Conservation (phyloP, 30 jellyfish, hydroid and myxozoan genomes). For the Hydra vulgaris region DNA sequence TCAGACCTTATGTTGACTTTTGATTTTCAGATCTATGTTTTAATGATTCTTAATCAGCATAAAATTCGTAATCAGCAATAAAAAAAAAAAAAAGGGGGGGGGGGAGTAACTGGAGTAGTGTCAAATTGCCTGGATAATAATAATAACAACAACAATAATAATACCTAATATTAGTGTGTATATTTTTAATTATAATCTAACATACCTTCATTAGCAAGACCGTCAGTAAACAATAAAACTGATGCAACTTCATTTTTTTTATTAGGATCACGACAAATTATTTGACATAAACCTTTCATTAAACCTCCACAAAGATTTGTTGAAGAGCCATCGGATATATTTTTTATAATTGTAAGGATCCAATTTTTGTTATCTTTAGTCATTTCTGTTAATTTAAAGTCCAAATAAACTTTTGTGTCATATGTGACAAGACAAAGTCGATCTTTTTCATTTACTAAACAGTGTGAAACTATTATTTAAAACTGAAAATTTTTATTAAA, state of each 20-base stretch:
- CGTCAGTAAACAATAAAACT: slow-evolving; percentile 82
- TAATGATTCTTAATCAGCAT: too few relatives aligned
- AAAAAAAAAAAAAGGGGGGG: too few relatives aligned
- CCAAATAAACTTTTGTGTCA: slow-evolving; percentile 54
- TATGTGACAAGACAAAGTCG: slow-evolving; percentile 58
- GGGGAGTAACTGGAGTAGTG: too few relatives aligned
- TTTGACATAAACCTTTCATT: slow-evolving; percentile 74
- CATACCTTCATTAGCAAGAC: slow-evolving; percentile 81
- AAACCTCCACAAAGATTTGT: slow-evolving; percentile 85
- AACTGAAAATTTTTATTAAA: too few relatives aligned
- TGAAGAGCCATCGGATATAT: slow-evolving; percentile 39
- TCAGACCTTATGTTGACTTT: too few relatives aligned
- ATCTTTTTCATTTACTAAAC: slow-evolving; percentile 61
- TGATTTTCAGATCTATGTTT: too few relatives aligned
- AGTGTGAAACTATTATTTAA: too few relatives aligned
- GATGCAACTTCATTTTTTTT: slow-evolving; percentile 72
- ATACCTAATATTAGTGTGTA: too few relatives aligned
- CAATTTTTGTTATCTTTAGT: slow-evolving; percentile 29
- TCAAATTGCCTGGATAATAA: too few relatives aligned
- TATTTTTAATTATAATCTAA: too few relatives aligned
- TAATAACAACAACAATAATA: too few relatives aligned
- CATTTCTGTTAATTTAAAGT: slow-evolving; percentile 39
- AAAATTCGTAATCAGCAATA: too few relatives aligned
- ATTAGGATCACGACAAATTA: slow-evolving; percentile 33
- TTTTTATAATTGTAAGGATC: slow-evolving; percentile 14